Conservation (phyloP, 2,797 vertebrate genomes). For the Glossophaga mutica region DNA sequence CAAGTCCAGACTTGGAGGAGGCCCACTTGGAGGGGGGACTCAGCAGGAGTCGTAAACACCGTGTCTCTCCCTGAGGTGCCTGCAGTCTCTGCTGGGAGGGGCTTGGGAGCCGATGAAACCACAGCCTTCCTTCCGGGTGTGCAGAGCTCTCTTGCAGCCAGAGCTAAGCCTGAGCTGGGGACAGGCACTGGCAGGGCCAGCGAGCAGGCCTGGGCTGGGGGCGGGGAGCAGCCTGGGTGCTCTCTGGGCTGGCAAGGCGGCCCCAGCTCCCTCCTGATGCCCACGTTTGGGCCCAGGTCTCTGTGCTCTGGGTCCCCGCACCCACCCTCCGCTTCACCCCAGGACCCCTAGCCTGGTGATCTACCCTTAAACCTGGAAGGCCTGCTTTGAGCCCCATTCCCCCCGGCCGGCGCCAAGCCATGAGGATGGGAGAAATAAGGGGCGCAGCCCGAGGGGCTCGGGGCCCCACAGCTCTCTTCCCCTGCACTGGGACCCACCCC, state of each 20-base stretch:
- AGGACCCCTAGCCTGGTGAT: not conserved
- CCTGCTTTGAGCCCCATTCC: not conserved
- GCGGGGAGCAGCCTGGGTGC: not conserved
- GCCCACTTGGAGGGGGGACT: not conserved
- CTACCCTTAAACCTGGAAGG: not conserved
- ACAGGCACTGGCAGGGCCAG: not conserved
- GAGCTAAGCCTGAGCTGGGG: not conserved
- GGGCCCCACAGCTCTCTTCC: not conserved
- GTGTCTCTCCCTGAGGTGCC: not conserved
- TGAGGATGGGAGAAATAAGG: not conserved
- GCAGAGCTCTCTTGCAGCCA: not conserved
- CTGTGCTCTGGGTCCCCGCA: not conserved
- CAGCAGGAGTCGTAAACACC: not conserved
- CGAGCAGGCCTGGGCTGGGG: not conserved
- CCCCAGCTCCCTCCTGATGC: not conserved
- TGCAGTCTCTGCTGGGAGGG: not conserved
- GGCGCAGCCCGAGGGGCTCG: not conserved
- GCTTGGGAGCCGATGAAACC: slow-evolving; percentile 36
- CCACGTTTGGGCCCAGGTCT: not conserved
- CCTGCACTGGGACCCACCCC: not conserved
- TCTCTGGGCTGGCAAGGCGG: not conserved
- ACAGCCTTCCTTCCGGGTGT: slow-evolving; percentile 61
- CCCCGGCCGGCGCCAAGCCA: not conserved
- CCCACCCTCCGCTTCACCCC: not conserved
- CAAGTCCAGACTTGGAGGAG: not conserved